Conservation (phyloP, 2,797 vertebrate genomes). For the Pteropus rufus region DNA sequence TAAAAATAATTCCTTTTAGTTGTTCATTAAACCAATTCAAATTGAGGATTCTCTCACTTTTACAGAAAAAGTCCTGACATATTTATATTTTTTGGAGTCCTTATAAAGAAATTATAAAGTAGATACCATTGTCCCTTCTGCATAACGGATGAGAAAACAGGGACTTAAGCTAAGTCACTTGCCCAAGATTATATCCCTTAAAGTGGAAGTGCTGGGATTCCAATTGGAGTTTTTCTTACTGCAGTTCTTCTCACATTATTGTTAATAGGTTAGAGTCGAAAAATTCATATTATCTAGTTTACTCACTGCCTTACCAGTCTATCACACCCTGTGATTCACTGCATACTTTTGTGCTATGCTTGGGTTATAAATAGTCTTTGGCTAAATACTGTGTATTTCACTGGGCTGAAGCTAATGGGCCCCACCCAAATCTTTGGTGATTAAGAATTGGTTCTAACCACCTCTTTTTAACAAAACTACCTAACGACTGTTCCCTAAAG, state of each 20-base stretch:
- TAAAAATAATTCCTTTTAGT: neutral
- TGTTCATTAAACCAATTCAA: neutral
- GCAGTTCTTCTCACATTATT: neutral
- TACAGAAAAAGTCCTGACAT: neutral
- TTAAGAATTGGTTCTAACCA: neutral
- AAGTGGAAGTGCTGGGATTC: neutral
- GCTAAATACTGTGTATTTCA: neutral
- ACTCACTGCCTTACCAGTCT: neutral
- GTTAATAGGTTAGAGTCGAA: neutral
- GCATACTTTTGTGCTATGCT: neutral
- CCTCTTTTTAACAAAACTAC: neutral
- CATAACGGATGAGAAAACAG: neutral
- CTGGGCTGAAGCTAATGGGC: neutral
- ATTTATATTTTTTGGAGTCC: neutral
- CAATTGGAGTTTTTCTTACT: neutral
- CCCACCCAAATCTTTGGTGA: neutral
- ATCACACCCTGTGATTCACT: neutral
- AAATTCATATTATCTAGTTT: neutral
- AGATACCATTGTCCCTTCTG: neutral
- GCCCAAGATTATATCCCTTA: neutral
- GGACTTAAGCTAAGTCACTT: neutral
- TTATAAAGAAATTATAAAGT: neutral
- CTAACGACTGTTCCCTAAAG: neutral
- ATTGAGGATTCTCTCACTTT: neutral
- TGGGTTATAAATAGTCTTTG: constrained; percentile 6